Conservation (phyloP, 2,797 vertebrate species). For the Dendrocincla fuliginosa region DNA sequence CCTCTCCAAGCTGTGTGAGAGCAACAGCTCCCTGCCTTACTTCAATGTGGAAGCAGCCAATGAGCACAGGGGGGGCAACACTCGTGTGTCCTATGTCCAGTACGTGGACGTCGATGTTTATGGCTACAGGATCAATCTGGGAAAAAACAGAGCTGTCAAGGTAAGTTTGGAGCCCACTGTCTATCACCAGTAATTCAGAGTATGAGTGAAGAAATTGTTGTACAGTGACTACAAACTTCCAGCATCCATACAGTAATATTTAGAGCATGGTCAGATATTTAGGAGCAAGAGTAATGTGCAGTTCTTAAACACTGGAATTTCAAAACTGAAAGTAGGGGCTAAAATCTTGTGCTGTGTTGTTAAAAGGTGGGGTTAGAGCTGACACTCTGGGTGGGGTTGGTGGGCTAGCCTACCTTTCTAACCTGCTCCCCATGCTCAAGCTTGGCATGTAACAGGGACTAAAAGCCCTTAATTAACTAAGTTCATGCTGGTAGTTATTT, state of each 20-base stretch:
- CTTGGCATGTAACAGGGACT: not conserved
- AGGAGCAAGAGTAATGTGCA: not conserved
- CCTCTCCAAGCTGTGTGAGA: constrained; percentile 37
- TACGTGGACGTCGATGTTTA: not conserved
- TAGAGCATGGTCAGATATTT: not conserved
- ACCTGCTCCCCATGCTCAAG: not conserved
- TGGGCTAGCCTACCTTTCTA: not conserved
- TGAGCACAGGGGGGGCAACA: constrained; percentile 32
- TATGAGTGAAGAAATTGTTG: not conserved
- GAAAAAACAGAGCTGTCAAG: constrained; percentile 27
- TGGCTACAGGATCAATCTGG: constrained; percentile 29
- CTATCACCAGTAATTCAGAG: not conserved
- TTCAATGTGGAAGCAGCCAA: constrained; percentile 60
- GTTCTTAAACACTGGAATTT: not conserved
- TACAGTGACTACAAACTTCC: not conserved
- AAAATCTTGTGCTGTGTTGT: not conserved
- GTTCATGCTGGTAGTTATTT: not conserved
- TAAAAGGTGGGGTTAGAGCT: not conserved
- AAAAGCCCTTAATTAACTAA: not conserved
- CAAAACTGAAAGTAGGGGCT: not conserved
- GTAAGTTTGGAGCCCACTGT: not conserved
- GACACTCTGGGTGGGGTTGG: not conserved
- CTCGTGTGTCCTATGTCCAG: not conserved
- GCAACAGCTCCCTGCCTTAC: not conserved
- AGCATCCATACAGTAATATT: not conserved